A percentile compares a stretch with the other conserved stretches of the same genome.
Evolutionary conservation across 2,113 vertebrate genomes (phyloP).

Genomic region (Chunga burmeisteri): DNA sequence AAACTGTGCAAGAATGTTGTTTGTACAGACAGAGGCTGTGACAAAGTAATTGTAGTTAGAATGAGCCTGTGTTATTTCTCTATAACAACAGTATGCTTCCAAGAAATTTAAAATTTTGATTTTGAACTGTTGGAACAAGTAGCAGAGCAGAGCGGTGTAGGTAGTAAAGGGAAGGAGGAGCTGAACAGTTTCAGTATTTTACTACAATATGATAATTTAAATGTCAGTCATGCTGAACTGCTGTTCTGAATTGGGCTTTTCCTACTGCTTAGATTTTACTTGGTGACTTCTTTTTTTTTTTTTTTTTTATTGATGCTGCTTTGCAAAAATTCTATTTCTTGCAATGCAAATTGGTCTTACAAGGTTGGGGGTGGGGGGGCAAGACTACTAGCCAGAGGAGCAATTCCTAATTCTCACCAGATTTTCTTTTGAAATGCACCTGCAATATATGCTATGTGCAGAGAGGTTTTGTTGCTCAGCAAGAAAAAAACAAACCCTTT

Average conservation of each 20-base stretch:
- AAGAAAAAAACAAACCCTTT: not conserved
- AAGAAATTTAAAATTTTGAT: not conserved
- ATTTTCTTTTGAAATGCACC: not conserved
- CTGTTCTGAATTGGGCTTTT: not conserved
- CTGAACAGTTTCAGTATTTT: not conserved
- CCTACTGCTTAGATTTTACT: not conserved
- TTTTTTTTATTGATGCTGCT: not conserved
- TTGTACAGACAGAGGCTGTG: not conserved
- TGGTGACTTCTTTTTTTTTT: not conserved
- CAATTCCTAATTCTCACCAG: not conserved
- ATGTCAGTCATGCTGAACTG: not conserved
- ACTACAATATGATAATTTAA: not conserved
- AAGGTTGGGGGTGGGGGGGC: not conserved
- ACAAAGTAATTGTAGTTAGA: not conserved
- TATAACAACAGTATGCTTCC: not conserved
- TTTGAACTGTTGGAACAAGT: not conserved
- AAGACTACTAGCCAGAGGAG: not conserved
- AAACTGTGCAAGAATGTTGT: not conserved
- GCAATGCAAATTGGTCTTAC: not conserved
- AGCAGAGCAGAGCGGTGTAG: not conserved
- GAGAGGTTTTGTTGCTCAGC: not conserved
- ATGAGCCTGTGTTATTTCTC: not conserved
- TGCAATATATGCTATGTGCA: accelerated
- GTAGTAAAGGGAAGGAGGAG: not conserved
- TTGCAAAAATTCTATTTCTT: not conserved